Base-by-base conservation (phyloP, 2,113 vertebrate species). In the Centropristis striata region DNA sequence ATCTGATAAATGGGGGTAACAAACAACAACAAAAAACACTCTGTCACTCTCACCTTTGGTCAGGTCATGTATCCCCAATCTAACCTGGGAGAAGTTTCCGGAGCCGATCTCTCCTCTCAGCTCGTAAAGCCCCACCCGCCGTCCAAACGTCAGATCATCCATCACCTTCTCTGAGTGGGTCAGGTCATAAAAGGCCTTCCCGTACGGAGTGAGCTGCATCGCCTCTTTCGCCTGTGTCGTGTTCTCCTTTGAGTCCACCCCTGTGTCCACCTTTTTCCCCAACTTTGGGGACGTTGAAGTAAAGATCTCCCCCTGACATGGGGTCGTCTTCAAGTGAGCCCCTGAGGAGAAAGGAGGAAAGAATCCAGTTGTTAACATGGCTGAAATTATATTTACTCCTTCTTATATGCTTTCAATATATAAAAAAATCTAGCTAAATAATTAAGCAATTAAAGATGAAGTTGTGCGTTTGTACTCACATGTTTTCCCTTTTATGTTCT, bases 61-160 rank as follows among this genome's bases (percentile, higher is more conserved):
- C 84, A 96, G 73, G 70, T 90, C 89, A 54, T 95, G 95, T 64
- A 95, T 92, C 36, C 93, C 94, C 57, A 95, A 66, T 77, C 88
- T 89, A 75, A 96, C 95, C 36, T 93, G 87, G 50, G 95, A 95
- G 80, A 95, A 96, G 88, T 95, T 96, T 12, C 95, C 95, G 0
- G 77, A 84, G 49, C 95, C 94, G 1, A 96, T 94, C 78, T 92
- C 90, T 36, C 94, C 94, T 12, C 89, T 92, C n/a, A 95, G 84
- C 71, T 94, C 88, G 1, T 95, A 95, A 60, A 95, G 84, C 7
- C 92, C 89, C 41, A 95, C 84, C n/a, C 93, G 80, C 1, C 90
- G 88, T 64, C 93, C 93, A 32, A 92, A 90, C 0, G 68, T 79
- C 64, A 93, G 68, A 18, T 95, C 93, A 37, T 89, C 68, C 60